Conservation (phyloP, 2,113 vertebrate species). For the Daubentonia madagascariensis region DNA sequence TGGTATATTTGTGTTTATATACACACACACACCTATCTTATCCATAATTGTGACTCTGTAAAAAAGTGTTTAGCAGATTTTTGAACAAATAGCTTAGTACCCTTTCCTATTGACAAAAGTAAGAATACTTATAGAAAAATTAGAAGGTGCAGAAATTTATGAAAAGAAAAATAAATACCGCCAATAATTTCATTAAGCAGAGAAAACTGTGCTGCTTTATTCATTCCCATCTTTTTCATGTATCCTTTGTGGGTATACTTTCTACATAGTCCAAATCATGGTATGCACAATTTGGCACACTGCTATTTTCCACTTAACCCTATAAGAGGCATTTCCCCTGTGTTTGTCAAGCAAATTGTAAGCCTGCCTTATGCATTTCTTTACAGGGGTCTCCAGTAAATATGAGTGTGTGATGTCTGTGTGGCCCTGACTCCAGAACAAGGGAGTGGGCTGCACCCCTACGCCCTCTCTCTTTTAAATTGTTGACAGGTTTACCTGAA, state of each 20-base stretch:
- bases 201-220: neutral
- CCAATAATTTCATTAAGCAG: neutral
- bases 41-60: neutral
- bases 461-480: rapidly evolving
- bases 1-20: too few species aligned
- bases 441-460: rapidly evolving
- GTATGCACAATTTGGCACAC: neutral
- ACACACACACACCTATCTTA: neutral
- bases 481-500: neutral
- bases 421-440: neutral
- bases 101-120: neutral
- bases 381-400: neutral
- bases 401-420: neutral
- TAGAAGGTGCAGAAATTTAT: neutral
- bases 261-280: neutral
- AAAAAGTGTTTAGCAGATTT: neutral
- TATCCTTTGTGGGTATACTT: neutral
- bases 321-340: neutral
- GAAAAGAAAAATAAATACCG: neutral
- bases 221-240: neutral
- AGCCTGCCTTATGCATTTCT: neutral
- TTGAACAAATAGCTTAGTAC: neutral
- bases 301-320: neutral
- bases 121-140: neutral
- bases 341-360: neutral